Evolutionary conservation across 2,888 invertebrate genomes (phyloP).

Genomic region (Formica aserva): DNA sequence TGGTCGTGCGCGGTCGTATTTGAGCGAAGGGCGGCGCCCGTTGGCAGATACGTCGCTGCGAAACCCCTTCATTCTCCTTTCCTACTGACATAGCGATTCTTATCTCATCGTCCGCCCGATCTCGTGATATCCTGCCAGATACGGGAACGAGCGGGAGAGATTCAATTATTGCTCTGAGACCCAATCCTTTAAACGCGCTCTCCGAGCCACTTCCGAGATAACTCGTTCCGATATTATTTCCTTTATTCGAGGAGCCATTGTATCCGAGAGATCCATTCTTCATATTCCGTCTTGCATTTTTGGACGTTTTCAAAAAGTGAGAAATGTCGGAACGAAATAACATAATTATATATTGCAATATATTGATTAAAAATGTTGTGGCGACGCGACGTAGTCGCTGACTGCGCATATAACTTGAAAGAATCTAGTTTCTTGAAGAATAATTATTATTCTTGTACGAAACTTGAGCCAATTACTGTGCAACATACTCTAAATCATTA

Average conservation of each 20-base stretch:
- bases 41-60: slow-evolving; percentile 47
- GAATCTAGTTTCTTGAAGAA: neutral
- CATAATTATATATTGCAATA: neutral
- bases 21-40: slow-evolving; percentile 66
- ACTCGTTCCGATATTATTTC: slow-evolving; percentile 52
- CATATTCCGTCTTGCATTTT: slow-evolving; percentile 17
- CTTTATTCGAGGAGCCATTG: slow-evolving; percentile 31
- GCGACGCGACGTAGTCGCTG: too few species aligned
- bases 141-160: slow-evolving; percentile 45
- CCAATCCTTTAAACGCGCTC: slow-evolving; percentile 56
- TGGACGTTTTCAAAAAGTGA: neutral
- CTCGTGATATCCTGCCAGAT: slow-evolving; percentile 50
- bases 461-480: neutral
- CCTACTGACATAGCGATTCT: slow-evolving; percentile 54
- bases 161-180: slow-evolving; percentile 55
- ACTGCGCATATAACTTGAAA: neutral
- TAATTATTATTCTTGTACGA: neutral
- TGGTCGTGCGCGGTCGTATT: slow-evolving; percentile 65
- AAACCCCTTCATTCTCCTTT: slow-evolving; percentile 53
- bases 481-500: neutral
- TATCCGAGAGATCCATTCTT: neutral
- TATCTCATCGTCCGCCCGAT: slow-evolving; percentile 51
- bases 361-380: neutral
- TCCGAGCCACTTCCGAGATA: slow-evolving; percentile 51
- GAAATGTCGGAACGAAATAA: neutral